These are phyloP conservation scores for Phainopepla nitens DNA, from an alignment of 2,113 vertebrate species.

Conservation along the genomic window DNA sequence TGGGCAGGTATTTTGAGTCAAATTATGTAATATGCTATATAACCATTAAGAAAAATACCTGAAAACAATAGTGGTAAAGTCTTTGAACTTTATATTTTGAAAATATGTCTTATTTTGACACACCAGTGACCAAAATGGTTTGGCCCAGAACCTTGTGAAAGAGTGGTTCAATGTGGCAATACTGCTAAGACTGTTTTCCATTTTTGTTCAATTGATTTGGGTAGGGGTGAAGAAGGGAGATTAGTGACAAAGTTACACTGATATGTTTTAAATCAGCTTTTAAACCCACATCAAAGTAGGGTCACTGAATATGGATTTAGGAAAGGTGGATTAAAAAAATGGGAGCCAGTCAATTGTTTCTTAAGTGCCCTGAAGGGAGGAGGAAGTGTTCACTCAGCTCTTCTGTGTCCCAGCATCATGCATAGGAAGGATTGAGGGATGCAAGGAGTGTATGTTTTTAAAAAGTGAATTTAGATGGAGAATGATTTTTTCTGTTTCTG, in stretches of 20 bases:
- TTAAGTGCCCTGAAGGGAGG: not conserved
- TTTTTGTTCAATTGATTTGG: not conserved
- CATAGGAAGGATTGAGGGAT: not conserved
- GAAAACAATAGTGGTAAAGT: not conserved
- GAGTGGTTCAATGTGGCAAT: not conserved
- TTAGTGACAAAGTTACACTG: not conserved
- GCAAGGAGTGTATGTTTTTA: not conserved
- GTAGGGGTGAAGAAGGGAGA: not conserved
- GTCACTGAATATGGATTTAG: not conserved
- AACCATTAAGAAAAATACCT: fast-evolving
- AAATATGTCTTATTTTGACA: not conserved
- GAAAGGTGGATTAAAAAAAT: conserved; percentile 21
- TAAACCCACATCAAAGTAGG: not conserved
- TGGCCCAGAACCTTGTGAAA: not conserved
- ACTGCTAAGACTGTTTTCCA: not conserved
- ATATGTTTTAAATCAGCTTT: not conserved
- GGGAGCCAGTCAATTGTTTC: not conserved
- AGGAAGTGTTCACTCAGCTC: not conserved
- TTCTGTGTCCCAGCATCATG: not conserved
- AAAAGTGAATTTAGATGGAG: not conserved
- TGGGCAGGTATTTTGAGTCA: not conserved
- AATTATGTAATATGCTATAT: not conserved
- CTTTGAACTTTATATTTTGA: not conserved
- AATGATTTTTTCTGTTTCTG: not conserved
- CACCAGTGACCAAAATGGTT: not conserved